These are phyloP conservation scores for Elymnias hypermnestra DNA, from an alignment of 1,140 invertebrate species.

Conservation along the genomic window DNA sequence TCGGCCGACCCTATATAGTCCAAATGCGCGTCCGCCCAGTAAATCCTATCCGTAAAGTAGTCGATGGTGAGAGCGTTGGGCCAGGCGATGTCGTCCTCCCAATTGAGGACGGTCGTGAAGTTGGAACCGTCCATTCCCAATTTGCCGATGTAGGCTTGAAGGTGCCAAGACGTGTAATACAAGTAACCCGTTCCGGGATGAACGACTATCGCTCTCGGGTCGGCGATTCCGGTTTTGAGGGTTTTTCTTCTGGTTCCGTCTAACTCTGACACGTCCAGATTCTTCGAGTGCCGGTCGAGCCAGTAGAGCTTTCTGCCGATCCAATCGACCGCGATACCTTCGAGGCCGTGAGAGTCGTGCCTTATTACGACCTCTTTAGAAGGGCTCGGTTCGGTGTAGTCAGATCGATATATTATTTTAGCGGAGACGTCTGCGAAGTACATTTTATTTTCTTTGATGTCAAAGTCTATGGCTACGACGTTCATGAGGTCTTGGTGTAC, in stretches of 20 bases:
- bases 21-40: constrained; percentile 98
- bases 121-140: constrained; percentile 98
- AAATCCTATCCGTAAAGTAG: constrained; percentile 95
- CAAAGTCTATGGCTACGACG: constrained; percentile 97
- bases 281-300: constrained; percentile 97
- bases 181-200: constrained; percentile 96
- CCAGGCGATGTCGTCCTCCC: constrained; percentile 97
- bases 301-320: constrained; percentile 97
- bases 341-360: constrained; percentile 95
- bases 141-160: constrained; percentile 97
- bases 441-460: constrained; percentile 87
- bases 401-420: constrained; percentile 91
- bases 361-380: constrained; percentile 90
- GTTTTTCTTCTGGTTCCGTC: constrained; percentile 95
- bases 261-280: constrained; percentile 93
- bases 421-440: constrained; percentile 97
- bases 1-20: constrained; percentile 97
- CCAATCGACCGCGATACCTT: constrained; percentile 99
- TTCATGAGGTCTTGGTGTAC: constrained; percentile 97
- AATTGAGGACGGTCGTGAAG: constrained; percentile 91
- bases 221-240: constrained; percentile 89
- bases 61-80: constrained; percentile 98
- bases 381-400: constrained; percentile 70
- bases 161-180: constrained; percentile 97
- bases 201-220: constrained; percentile 95